phyloP scores from a whole-genome alignment of 2,113 vertebrate genomes.

The Shinisaurus crocodilurus region DNA sequence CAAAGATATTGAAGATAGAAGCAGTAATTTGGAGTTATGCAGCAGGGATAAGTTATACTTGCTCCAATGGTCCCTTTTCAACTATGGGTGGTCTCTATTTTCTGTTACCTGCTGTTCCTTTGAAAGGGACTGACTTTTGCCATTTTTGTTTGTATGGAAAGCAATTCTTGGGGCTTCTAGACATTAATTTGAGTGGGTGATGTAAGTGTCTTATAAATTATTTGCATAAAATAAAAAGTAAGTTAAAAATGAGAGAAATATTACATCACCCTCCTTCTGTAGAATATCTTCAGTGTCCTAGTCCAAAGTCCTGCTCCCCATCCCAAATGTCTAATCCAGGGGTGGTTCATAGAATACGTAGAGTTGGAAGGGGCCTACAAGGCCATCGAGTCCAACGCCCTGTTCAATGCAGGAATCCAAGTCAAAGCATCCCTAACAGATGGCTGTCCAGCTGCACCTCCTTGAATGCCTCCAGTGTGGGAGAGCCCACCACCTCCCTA shows the following conservation, averaged over 20 bases:
- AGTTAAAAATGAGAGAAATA: neutral
- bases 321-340: neutral
- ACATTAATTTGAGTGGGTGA: neutral
- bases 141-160: neutral
- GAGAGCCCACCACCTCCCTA: too few relatives aligned
- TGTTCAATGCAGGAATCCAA: too few relatives aligned
- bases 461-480: too few relatives aligned
- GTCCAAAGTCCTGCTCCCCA: neutral
- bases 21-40: neutral
- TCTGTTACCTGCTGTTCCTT: neutral
- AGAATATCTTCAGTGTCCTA: neutral
- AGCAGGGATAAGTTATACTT: neutral
- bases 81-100: neutral
- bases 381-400: too few relatives aligned
- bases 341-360: too few relatives aligned
- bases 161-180: neutral
- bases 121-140: neutral
- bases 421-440: too few relatives aligned
- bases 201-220: neutral
- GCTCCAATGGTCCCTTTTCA: neutral
- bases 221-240: neutral
- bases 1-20: neutral
- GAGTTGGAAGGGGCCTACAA: too few relatives aligned
- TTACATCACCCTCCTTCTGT: neutral
- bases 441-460: too few relatives aligned